phyloP scores from a whole-genome alignment of 1,140 invertebrate genomes.

The Brachionus angularis region DNA sequence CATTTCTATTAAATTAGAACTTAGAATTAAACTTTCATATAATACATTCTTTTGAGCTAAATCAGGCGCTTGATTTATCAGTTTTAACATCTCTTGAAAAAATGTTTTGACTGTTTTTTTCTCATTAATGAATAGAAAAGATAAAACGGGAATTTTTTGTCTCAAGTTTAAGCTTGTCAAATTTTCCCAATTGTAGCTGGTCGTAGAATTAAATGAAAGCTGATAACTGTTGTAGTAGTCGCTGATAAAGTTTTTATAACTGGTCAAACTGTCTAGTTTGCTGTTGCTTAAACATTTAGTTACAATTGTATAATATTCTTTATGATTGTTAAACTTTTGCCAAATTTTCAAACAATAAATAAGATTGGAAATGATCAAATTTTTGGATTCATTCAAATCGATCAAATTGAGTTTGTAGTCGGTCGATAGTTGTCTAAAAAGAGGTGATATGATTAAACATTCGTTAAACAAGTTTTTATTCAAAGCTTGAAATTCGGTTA shows the following conservation, averaged over 20 bases:
- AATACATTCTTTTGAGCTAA: no score
- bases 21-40: neutral
- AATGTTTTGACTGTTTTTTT: slow-evolving; percentile 2
- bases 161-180: neutral
- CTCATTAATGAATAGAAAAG: slow-evolving; percentile 6
- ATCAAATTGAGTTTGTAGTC: no score
- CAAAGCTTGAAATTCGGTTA: slow-evolving; percentile 29
- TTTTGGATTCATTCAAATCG: no score
- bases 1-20: neutral
- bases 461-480: neutral
- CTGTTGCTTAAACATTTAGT: slow-evolving; percentile 35
- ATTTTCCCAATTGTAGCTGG: neutral
- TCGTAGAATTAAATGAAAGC: neutral
- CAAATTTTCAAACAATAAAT: slow-evolving; percentile 19
- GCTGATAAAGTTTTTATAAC: slow-evolving; percentile 6
- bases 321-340: slow-evolving; percentile 29
- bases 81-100: neutral
- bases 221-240: slow-evolving; percentile 28
- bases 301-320: slow-evolving; percentile 33
- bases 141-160: slow-evolving; percentile 20
- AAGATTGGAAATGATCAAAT: neutral
- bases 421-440: no score
- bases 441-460: neutral
- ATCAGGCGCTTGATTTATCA: no score
- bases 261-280: slow-evolving; percentile 10